These are phyloP conservation scores for Tetanocera ferruginea DNA, from an alignment of 2,888 invertebrate species.

Conservation along the genomic window DNA sequence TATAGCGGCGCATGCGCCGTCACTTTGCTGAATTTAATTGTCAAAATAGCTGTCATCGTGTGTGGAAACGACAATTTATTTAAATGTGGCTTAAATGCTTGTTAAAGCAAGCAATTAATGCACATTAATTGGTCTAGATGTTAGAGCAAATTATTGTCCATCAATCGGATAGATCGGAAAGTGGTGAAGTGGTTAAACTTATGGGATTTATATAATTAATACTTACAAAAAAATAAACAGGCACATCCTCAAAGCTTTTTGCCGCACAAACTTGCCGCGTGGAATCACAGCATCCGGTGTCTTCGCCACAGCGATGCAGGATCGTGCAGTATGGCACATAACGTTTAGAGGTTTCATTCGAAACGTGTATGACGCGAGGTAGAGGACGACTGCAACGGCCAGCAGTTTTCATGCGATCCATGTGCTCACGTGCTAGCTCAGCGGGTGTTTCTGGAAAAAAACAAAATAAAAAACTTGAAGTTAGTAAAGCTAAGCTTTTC, in stretches of 20 bases:
- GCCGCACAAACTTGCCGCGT: conserved; percentile 81
- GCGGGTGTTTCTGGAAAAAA: conserved; percentile 54
- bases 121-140: not conserved
- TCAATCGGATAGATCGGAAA: not conserved
- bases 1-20: not conserved
- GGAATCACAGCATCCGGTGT: conserved; percentile 86
- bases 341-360: conserved; percentile 73
- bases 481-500: too few species aligned
- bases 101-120: not conserved
- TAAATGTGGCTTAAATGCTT: conserved; percentile 3
- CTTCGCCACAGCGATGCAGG: conserved; percentile 87
- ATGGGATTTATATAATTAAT: conserved; percentile 10
- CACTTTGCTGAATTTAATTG: not conserved
- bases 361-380: conserved; percentile 60
- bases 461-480: conserved; percentile 23
- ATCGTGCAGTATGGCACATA: conserved; percentile 89
- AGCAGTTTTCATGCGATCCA: conserved; percentile 55
- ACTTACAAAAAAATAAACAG: conserved; percentile 63
- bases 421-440: conserved; percentile 54
- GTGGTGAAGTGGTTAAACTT: not conserved
- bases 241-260: conserved; percentile 72
- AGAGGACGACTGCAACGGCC: conserved; percentile 59
- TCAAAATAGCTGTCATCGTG: conserved; percentile 22
- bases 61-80: conserved; percentile 8
- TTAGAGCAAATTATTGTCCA: not conserved